Percentiles rank a stretch among this genome's conserved stretches.
Conservation (phyloP, 2,797 vertebrate species). For the Strix occidentalis region DNA sequence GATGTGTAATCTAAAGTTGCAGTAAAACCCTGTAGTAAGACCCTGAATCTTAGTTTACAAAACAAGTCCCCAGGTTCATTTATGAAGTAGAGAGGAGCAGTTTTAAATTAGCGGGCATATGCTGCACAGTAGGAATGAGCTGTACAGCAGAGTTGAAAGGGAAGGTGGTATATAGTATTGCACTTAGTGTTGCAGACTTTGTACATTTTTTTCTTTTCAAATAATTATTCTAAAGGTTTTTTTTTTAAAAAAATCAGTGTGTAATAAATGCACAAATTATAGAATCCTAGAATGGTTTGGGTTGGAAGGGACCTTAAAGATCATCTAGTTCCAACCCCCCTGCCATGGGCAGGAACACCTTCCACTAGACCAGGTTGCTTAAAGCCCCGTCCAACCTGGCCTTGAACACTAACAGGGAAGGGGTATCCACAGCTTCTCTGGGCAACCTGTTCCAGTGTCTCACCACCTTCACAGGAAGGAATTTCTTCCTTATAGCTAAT, state of each 20-base stretch:
- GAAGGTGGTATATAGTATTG: not conserved
- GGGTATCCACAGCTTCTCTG: too few relatives aligned
- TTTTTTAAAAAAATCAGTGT: fast-evolving
- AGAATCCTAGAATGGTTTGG: too few relatives aligned
- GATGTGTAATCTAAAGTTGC: not conserved
- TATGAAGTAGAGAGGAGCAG: not conserved
- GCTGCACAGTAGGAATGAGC: not conserved
- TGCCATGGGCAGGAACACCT: too few relatives aligned
- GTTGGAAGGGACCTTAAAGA: too few relatives aligned
- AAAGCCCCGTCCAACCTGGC: too few relatives aligned
- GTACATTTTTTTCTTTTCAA: not conserved
- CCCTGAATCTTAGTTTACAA: not conserved
- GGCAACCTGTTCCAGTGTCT: too few relatives aligned
- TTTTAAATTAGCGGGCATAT: not conserved
- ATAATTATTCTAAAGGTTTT: not conserved
- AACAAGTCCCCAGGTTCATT: not conserved
- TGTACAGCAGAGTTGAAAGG: not conserved
- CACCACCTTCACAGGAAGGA: too few relatives aligned
- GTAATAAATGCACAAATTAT: not conserved
- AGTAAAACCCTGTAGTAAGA: not conserved
- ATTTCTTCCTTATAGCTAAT: too few relatives aligned
- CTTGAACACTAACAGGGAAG: too few relatives aligned
- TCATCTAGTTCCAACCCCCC: too few relatives aligned
- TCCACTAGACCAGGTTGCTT: too few relatives aligned
- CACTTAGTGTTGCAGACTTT: not conserved